Base-by-base conservation (phyloP, 2,888 invertebrate genomes). In the Acanthosepion lycidas region DNA sequence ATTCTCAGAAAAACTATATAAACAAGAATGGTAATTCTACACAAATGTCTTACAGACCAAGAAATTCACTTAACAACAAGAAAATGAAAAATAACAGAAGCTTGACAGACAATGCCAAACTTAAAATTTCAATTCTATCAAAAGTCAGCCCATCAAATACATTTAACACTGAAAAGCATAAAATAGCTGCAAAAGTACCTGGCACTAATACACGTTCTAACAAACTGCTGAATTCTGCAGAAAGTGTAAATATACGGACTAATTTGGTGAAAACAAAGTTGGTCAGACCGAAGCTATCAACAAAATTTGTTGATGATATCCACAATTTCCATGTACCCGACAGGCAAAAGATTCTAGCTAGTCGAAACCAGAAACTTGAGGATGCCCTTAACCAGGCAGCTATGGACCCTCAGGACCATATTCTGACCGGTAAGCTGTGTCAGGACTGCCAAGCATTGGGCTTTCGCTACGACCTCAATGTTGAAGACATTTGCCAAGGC, bases 401-500 rank as follows among this genome's bases (percentile, higher is more conserved):
- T 8, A 93, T 93, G 93, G 93, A 93, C n/a, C 93, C 93, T 12
- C 55, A 12, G 1, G 94, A 92, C 42, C 49, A 94, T 94, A 26
- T 78, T 94, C 51, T 28, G 95, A 94, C 96, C 95, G 2, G 94
- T 33, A 59, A 94, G 94, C 48, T 94, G 33, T 94, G 94, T 23
- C 20, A 94, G 12, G 64, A 94, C 94, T 94, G 94, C 48, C 55
- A 55, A 55, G 26, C 55, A 33, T 8, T 55, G 12, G 94, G 94
- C 5, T 94, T 94, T 23, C 64, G 55, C 53, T 94, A 94, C 26
- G 64, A 64, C 42, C 64, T 94, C 15, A 94, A 94, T 23, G 94
- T 94, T 33, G 94, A 95, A 49, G 51, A 93, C 9, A 42, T 95
- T 28, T 96, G 96, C 94, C 91, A 95, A 92, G 95, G 91, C 12